phyloP scores from a whole-genome alignment of 2,888 invertebrate species.

The Cyrtodaria siliqua region DNA sequence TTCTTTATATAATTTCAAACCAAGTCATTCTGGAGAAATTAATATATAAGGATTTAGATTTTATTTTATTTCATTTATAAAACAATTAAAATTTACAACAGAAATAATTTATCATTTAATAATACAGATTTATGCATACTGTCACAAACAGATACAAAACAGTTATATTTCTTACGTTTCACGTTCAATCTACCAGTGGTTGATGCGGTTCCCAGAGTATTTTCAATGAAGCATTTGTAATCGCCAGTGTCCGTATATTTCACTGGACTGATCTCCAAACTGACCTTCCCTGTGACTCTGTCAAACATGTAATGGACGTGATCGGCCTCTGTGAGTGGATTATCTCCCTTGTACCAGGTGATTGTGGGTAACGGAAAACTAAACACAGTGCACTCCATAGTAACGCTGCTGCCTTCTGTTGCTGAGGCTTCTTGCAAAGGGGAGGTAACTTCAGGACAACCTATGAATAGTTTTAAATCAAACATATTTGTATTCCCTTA shows the following conservation, averaged over 20 bases:
- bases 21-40: too few relatives aligned
- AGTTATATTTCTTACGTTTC: conserved; percentile 73
- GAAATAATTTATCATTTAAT: too few relatives aligned
- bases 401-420: conserved; percentile 61
- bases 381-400: conserved; percentile 64
- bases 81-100: too few relatives aligned
- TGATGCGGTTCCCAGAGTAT: conserved; percentile 70
- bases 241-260: conserved; percentile 68
- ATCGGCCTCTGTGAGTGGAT: conserved; percentile 44
- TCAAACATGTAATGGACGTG: conserved; percentile 64
- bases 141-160: too few relatives aligned
- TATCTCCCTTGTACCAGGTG: conserved; percentile 75
- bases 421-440: conserved; percentile 67
- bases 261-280: conserved; percentile 65
- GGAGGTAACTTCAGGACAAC: conserved; percentile 70
- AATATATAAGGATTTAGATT: too few relatives aligned
- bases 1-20: too few relatives aligned
- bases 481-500: too few relatives aligned
- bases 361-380: conserved; percentile 67
- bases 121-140: too few relatives aligned
- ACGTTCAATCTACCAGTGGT: conserved; percentile 70
- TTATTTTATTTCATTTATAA: too few relatives aligned
- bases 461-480: conserved; percentile 30
- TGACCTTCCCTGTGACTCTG: conserved; percentile 63
- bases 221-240: conserved; percentile 73